Conservation (phyloP, 2,888 invertebrate species). For the Amphipyra berbera region DNA sequence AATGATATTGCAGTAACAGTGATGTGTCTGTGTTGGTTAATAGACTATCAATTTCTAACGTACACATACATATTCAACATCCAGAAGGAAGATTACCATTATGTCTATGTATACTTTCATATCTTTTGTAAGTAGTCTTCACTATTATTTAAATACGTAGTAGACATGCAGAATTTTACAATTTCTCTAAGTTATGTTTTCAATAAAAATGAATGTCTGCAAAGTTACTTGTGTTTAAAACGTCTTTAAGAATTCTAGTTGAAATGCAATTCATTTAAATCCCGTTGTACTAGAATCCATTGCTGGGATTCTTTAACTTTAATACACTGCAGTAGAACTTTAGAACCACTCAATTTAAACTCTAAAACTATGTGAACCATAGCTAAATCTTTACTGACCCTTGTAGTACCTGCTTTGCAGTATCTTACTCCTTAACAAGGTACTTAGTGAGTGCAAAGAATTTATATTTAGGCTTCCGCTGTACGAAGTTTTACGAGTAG, state of each 20-base stretch:
- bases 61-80: constrained; percentile 39
- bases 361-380: constrained; percentile 11
- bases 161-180: constrained; percentile 1
- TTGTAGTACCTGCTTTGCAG: too few relatives aligned
- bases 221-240: constrained; percentile 6
- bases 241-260: constrained; percentile 1
- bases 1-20: constrained; percentile 78
- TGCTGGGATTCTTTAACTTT: constrained; percentile 21
- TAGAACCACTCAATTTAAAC: constrained; percentile 25
- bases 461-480: constrained; percentile 47
- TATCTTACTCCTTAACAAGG: neutral
- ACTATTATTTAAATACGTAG: neutral
- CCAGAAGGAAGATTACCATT: constrained; percentile 3
- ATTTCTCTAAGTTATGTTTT: neutral
- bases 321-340: constrained; percentile 3
- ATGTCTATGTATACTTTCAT: constrained; percentile 21
- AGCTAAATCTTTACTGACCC: neutral
- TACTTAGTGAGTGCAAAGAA: constrained; percentile 8
- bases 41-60: constrained; percentile 57
- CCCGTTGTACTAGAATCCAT: constrained; percentile 1
- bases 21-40: constrained; percentile 59
- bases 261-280: constrained; percentile 20
- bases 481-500: constrained; percentile 68
- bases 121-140: neutral
- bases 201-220: constrained; percentile 12